Base-by-base conservation (phyloP, 2,113 vertebrate genomes). In the Anser brachyrhynchus region DNA sequence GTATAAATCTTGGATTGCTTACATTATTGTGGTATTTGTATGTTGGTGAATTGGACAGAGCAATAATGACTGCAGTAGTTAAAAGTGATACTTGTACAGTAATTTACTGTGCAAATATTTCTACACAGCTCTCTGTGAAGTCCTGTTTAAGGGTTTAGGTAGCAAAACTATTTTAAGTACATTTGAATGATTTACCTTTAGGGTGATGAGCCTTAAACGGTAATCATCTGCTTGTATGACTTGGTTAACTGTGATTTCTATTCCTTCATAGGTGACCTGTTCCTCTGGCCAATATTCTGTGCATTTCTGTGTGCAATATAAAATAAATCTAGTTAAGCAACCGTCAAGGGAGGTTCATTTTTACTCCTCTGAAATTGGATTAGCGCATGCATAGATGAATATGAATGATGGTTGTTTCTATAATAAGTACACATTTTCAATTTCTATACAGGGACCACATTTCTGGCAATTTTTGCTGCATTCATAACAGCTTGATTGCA, bases 211-310 rank as follows among this genome's bases (percentile, higher is more conserved):
- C 96, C 99, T 98, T 82, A 99, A 98, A 95, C 99, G 99, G 97
- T 99, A 99, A 97, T 99, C 99, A 59, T 99, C 99, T 59, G 99
- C 99, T 96, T 99, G 99, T 80, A 99, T 98, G 95, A 99, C 98
- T 88, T 97, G 96, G 87, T 97, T 97, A 58, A 99, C 98, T 4
- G 98, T 98, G 97, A 99, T 99, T 98, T 99, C 98, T 39, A 99
- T 98, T 81, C 98, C 99, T 88, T 99, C 99, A 2, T 99, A 98
- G 78, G 97, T 98, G 94, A 98, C 98, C 91, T 98, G 98, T 57
- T 99, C 98, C 97, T 99, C 99, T 4, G 99, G 99, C 99, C 99
- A 99, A 72, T 99, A 99, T 95, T 99, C 99, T 26, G 99, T 99
- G 95, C 99, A 99, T 98, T 99, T 99, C 99, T 99, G 94, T 71